A percentile compares a stretch with the other conserved stretches of the same genome.
These are phyloP conservation scores for Mormyrus hasselquistii DNA, from an alignment of 2,797 vertebrate species.

Conservation along the genomic window DNA sequence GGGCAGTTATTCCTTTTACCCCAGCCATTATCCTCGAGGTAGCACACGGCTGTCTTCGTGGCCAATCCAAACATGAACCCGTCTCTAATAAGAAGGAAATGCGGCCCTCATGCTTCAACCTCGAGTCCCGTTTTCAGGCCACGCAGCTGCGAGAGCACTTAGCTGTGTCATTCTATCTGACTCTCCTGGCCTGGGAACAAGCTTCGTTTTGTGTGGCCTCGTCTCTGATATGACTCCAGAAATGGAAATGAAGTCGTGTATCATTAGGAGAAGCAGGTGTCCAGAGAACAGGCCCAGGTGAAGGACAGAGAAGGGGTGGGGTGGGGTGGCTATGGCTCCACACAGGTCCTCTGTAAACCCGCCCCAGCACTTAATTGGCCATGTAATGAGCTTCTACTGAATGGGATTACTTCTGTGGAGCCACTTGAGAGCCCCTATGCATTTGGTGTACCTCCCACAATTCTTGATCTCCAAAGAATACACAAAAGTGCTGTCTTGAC, in stretches of 20 bases:
- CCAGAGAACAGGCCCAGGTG: slow-evolving; percentile 76
- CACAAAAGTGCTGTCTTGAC: slow-evolving; percentile 66
- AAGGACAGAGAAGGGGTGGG: slow-evolving; percentile 53
- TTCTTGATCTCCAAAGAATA: slow-evolving; percentile 62
- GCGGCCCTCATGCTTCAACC: slow-evolving; percentile 53
- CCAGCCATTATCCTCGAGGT: slow-evolving; percentile 41
- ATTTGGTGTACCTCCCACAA: slow-evolving; percentile 64
- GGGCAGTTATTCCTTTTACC: background rate
- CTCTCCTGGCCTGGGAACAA: slow-evolving; percentile 66
- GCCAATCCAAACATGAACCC: slow-evolving; percentile 70
- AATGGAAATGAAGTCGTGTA: slow-evolving; percentile 77
- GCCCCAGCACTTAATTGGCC: slow-evolving; percentile 80
- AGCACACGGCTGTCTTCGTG: slow-evolving; percentile 69
- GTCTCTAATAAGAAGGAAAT: slow-evolving; percentile 46
- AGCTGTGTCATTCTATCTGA: slow-evolving; percentile 71
- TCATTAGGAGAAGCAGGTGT: slow-evolving; percentile 91
- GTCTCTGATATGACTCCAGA: slow-evolving; percentile 75
- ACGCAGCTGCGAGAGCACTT: slow-evolving; percentile 78
- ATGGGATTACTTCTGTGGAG: slow-evolving; percentile 74
- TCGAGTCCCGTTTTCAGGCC: slow-evolving; percentile 66
- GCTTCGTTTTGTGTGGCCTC: slow-evolving; percentile 68
- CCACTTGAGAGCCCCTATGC: slow-evolving; percentile 65
- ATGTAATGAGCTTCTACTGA: slow-evolving; percentile 74
- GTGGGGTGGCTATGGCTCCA: slow-evolving; percentile 38
- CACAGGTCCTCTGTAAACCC: slow-evolving; percentile 41